Evolutionary conservation across 2,888 invertebrate species (phyloP).

Genomic region (Lasioglossum malachurum): DNA sequence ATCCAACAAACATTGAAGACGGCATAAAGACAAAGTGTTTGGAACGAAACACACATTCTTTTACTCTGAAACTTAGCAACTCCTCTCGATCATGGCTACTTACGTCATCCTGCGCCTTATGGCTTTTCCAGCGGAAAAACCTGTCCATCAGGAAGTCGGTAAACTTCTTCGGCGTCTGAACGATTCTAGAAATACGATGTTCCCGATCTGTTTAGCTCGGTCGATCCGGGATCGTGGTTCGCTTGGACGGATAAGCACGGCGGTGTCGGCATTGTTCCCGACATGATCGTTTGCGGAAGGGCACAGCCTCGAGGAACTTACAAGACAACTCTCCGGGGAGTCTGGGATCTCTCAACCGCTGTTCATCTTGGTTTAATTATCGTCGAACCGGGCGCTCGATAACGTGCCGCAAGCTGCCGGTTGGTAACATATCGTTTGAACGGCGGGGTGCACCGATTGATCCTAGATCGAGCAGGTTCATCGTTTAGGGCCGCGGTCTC

Average conservation of each 20-base stretch:
- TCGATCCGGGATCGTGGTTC: neutral
- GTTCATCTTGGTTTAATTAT: neutral
- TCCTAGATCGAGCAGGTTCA: constrained; percentile 13
- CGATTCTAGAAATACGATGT: constrained; percentile 22
- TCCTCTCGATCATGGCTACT: constrained; percentile 69
- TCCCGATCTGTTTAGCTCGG: neutral
- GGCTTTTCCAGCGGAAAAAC: constrained; percentile 82
- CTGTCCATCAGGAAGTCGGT: constrained; percentile 77
- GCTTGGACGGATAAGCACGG: neutral
- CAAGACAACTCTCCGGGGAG: neutral
- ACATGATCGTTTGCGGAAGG: constrained; percentile 20
- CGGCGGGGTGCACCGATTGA: constrained; percentile 1
- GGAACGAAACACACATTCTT: neutral
- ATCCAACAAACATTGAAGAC: neutral
- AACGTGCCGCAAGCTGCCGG: neutral
- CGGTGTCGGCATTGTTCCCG: neutral
- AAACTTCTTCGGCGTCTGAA: neutral
- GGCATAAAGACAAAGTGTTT: neutral
- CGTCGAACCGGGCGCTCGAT: neutral
- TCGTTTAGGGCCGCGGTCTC: neutral
- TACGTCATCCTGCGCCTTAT: constrained; percentile 81
- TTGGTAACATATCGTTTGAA: neutral
- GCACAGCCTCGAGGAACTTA: neutral
- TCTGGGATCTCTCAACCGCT: neutral
- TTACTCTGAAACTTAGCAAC: neutral